phyloP scores from a whole-genome alignment of 2,113 vertebrate genomes.

The Ictalurus furcatus region DNA sequence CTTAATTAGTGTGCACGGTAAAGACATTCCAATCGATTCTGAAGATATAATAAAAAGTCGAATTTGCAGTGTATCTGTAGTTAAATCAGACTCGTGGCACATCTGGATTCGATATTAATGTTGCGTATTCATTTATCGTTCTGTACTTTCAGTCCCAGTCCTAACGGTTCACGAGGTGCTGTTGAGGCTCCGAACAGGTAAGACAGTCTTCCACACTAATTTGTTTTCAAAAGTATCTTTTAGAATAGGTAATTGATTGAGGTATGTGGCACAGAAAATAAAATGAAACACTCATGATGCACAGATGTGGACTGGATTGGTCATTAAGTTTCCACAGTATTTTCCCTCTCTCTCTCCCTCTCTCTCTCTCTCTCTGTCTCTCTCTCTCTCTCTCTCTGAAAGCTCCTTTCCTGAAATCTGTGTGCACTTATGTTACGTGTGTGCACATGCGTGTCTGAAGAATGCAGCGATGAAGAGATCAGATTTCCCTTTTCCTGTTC shows the following conservation, averaged over 20 bases:
- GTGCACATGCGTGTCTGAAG: conserved; percentile 46
- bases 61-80: not conserved
- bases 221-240: not conserved
- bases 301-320: conserved; percentile 50
- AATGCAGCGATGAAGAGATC: conserved; percentile 62
- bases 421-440: conserved; percentile 1
- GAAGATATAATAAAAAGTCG: not conserved
- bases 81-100: not conserved
- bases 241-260: not conserved
- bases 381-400: conserved; percentile 12
- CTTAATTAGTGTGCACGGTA: not conserved
- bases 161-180: conserved; percentile 69
- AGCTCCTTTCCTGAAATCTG: conserved; percentile 11
- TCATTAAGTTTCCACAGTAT: conserved; percentile 52
- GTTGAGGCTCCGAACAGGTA: conserved; percentile 75
- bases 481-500: conserved; percentile 62
- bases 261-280: not conserved
- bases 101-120: not conserved
- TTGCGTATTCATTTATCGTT: not conserved
- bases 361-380: not conserved
- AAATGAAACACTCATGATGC: conserved; percentile 35
- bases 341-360: conserved; percentile 32
- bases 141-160: conserved; percentile 66
- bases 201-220: conserved; percentile 35
- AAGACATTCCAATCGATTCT: not conserved